Conservation (phyloP, 2,888 invertebrate species). For the Eupithecia subumbrata region DNA sequence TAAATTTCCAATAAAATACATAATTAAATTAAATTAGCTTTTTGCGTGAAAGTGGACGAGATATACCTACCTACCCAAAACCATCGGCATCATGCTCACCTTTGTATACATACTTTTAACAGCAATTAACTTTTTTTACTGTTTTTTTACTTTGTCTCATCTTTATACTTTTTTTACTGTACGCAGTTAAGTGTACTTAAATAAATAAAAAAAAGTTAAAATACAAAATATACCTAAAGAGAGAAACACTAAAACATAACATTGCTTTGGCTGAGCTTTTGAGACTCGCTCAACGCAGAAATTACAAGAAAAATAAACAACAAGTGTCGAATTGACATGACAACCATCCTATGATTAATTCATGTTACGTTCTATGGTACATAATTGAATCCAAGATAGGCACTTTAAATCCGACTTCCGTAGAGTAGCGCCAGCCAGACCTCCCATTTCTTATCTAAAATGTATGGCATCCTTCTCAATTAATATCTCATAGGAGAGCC, state of each 20-base stretch:
- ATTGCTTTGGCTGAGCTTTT: too few species aligned
- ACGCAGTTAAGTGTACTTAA: too few species aligned
- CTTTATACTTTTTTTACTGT: too few species aligned
- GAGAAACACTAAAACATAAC: too few species aligned
- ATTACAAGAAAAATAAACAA: too few species aligned
- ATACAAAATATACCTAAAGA: too few species aligned
- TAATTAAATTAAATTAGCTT: background rate
- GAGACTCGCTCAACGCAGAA: too few species aligned
- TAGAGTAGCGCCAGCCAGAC: conserved; percentile 10
- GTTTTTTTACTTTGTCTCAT: too few species aligned
- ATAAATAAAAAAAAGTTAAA: too few species aligned
- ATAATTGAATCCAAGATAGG: conserved; percentile 17
- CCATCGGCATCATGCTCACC: background rate
- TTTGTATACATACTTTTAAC: too few species aligned
- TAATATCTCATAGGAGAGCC: conserved; percentile 42
- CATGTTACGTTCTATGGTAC: conserved; percentile 7
- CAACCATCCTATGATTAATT: background rate
- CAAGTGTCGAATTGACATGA: background rate
- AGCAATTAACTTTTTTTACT: too few species aligned
- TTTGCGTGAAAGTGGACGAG: background rate
- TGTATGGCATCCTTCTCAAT: conserved; percentile 43
- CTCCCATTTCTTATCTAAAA: conserved; percentile 40
- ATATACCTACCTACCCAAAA: background rate
- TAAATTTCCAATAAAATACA: too few species aligned
- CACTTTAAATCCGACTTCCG: conserved; percentile 23